These are phyloP conservation scores for Phyllopteryx taeniolatus DNA, from an alignment of 2,113 vertebrate species.

Conservation along the genomic window DNA sequence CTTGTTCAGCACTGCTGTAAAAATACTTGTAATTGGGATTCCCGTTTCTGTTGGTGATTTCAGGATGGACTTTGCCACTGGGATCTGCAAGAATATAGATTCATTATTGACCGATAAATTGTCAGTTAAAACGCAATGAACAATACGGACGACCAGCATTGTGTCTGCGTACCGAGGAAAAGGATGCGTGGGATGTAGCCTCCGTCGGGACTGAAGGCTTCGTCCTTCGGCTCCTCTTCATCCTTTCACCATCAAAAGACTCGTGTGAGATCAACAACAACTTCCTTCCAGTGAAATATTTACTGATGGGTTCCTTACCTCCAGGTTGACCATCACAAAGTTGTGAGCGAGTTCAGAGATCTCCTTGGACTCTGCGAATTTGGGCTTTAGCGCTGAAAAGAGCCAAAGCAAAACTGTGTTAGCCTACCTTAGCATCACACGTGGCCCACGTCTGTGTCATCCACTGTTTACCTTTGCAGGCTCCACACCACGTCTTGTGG, in stretches of 20 bases:
- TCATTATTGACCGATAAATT: not conserved
- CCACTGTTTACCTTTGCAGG: slow-evolving; percentile 87
- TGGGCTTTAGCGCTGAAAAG: slow-evolving; percentile 88
- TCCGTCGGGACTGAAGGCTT: slow-evolving; percentile 90
- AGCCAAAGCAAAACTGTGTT: not conserved
- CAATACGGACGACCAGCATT: not conserved
- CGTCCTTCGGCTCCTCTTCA: slow-evolving; percentile 95
- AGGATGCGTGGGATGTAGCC: slow-evolving; percentile 97
- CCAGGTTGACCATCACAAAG: slow-evolving; percentile 97
- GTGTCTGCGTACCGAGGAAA: slow-evolving; percentile 83
- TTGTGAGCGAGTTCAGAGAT: slow-evolving; percentile 96
- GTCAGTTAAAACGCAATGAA: not conserved
- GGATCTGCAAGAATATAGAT: slow-evolving; percentile 76
- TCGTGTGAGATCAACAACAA: not conserved
- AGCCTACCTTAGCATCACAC: not conserved
- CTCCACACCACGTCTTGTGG: slow-evolving; percentile 98
- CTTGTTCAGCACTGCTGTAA: slow-evolving; percentile 93
- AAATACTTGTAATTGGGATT: slow-evolving; percentile 99
- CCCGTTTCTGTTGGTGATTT: slow-evolving; percentile 91
- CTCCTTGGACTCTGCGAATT: slow-evolving; percentile 95
- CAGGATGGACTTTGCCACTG: slow-evolving; percentile 86
- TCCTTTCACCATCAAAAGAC: slow-evolving; percentile 74
- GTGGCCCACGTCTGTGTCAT: not conserved
- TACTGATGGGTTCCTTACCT: slow-evolving; percentile 74
- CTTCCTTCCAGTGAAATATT: not conserved